Evolutionary conservation across 2,888 invertebrate genomes (phyloP).

Genomic region (Seira ritae): DNA sequence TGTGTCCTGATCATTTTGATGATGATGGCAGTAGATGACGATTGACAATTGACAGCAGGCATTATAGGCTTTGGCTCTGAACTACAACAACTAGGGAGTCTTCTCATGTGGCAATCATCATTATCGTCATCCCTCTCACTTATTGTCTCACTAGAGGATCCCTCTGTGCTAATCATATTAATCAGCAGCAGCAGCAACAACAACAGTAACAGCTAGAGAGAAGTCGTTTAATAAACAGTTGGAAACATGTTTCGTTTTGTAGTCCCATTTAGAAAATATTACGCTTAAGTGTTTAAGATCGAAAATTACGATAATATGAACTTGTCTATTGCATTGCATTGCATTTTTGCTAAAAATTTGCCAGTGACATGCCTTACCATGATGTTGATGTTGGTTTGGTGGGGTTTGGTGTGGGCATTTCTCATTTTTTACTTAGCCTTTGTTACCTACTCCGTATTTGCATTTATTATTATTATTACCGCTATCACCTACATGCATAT

Average conservation of each 20-base stretch:
- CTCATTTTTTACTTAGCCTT: conserved; percentile 8
- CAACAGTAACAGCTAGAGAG: background rate
- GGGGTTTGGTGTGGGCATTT: too few species aligned
- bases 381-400: too few species aligned
- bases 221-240: conserved; percentile 1
- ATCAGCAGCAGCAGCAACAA: background rate
- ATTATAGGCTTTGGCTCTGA: background rate
- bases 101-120: conserved; percentile 9
- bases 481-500: conserved; percentile 4
- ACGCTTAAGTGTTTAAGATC: background rate
- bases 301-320: background rate
- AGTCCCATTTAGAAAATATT: too few species aligned
- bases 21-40: too few species aligned
- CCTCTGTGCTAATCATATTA: conserved; percentile 4
- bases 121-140: background rate
- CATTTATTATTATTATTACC: background rate
- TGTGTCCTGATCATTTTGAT: conserved; percentile 1
- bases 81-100: conserved; percentile 2
- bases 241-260: too few species aligned
- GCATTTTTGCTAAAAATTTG: background rate
- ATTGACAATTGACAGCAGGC: background rate
- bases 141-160: too few species aligned
- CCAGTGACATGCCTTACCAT: too few species aligned
- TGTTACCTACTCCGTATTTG: background rate
- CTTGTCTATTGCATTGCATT: background rate